These are phyloP conservation scores for Sciurus niger DNA, from an alignment of 2,113 vertebrate genomes.

Conservation along the genomic window DNA sequence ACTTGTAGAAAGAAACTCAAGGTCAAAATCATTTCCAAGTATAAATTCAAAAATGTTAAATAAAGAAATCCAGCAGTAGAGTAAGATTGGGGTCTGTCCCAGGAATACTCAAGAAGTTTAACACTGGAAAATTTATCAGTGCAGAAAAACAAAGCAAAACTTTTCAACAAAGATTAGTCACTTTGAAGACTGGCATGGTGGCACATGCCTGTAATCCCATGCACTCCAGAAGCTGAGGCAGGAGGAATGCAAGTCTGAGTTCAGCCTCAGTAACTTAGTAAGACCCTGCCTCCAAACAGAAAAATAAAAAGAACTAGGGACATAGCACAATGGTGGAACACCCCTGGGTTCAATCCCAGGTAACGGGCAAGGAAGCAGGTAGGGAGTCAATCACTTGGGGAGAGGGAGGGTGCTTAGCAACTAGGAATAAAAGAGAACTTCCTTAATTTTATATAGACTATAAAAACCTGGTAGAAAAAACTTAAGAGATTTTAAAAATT, in stretches of 20 bases:
- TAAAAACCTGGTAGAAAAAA: background rate
- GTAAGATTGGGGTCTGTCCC: background rate
- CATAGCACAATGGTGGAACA: no score
- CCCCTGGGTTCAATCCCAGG: no score
- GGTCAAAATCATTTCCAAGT: background rate
- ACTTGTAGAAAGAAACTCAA: background rate
- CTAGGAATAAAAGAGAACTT: background rate
- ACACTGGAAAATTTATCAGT: constrained; percentile 19
- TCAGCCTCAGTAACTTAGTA: no score
- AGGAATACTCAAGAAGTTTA: background rate
- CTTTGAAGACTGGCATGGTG: background rate
- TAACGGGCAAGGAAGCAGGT: background rate
- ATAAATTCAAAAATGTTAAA: background rate
- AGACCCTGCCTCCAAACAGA: no score
- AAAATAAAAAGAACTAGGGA: no score
- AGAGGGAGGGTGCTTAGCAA: background rate
- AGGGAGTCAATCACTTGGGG: background rate
- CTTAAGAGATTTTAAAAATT: background rate
- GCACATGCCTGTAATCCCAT: no score
- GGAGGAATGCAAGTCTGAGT: no score
- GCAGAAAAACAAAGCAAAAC: constrained; percentile 34
- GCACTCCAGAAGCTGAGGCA: no score
- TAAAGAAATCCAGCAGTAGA: background rate
- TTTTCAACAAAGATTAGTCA: background rate
- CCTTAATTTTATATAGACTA: constrained; percentile 1